Percentiles rank a stretch among this genome's conserved stretches.
Evolutionary conservation across 2,797 vertebrate species (phyloP).

Genomic region (Liparis tanakae): DNA sequence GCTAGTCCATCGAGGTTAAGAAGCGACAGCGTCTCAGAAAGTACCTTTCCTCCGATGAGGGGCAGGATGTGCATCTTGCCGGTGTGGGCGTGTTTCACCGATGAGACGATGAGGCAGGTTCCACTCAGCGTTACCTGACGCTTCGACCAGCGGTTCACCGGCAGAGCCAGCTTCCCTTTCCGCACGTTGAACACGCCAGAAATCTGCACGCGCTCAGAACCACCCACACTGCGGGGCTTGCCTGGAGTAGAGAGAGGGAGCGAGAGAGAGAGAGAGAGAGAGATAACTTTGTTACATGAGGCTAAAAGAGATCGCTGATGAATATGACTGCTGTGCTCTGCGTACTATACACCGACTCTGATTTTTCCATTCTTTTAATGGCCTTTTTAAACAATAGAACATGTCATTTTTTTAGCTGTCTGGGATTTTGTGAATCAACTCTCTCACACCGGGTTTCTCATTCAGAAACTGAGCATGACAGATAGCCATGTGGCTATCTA

Average conservation of each 20-base stretch:
- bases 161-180: slow-evolving; percentile 97
- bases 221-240: slow-evolving; percentile 90
- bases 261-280: neutral
- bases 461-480: slow-evolving; percentile 35
- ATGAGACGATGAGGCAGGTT: slow-evolving; percentile 96
- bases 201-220: slow-evolving; percentile 94
- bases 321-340: neutral
- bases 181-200: slow-evolving; percentile 95
- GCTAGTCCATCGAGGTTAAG: neutral
- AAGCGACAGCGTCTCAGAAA: slow-evolving; percentile 1
- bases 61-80: slow-evolving; percentile 99
- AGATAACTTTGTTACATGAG: neutral
- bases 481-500: slow-evolving; percentile 61
- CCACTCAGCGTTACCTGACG: slow-evolving; percentile 96
- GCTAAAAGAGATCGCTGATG: neutral
- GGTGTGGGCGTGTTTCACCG: slow-evolving; percentile 92
- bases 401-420: slow-evolving; percentile 55
- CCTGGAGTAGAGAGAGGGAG: slow-evolving; percentile 75
- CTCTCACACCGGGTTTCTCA: slow-evolving; percentile 39
- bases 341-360: neutral
- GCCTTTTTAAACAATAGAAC: slow-evolving; percentile 6
- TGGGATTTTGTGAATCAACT: slow-evolving; percentile 60
- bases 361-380: neutral
- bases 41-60: slow-evolving; percentile 96
- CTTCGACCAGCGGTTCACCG: slow-evolving; percentile 95